phyloP scores from a whole-genome alignment of 2,888 invertebrate genomes.

The Bembecia ichneumoniformis region DNA sequence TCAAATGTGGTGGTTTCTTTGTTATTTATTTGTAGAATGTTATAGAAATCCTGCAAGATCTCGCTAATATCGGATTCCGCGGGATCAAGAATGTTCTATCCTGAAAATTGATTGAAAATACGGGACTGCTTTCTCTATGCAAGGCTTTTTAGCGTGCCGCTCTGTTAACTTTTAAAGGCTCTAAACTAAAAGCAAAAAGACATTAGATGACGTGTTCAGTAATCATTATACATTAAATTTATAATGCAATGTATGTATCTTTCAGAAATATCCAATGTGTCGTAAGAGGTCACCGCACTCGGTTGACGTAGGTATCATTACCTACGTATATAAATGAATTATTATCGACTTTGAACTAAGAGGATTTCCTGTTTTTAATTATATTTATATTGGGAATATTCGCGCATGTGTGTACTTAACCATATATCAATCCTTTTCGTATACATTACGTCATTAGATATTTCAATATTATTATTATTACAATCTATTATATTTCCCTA shows the following conservation, averaged over 20 bases:
- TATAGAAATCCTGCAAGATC: too few species aligned
- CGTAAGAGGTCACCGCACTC: neutral
- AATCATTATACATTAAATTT: neutral
- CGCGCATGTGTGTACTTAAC: neutral
- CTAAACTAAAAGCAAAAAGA: neutral
- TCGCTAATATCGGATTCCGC: too few species aligned
- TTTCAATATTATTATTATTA: too few species aligned
- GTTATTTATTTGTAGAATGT: too few species aligned
- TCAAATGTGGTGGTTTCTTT: too few species aligned
- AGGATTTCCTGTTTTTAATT: slow-evolving; percentile 4
- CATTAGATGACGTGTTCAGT: neutral
- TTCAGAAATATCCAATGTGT: neutral
- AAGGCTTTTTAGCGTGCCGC: too few species aligned
- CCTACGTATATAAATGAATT: neutral
- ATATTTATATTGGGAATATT: neutral
- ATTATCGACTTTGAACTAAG: neutral
- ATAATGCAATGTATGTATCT: neutral
- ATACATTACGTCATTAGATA: neutral
- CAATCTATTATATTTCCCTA: too few species aligned
- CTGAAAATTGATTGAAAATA: too few species aligned
- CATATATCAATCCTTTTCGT: slow-evolving; percentile 2
- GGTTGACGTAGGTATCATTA: neutral
- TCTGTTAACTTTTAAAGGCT: slow-evolving; percentile 11
- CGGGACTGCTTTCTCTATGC: too few species aligned
- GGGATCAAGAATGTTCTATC: too few species aligned